A percentile compares a stretch with the other conserved stretches of the same genome.
phyloP scores from a whole-genome alignment of 2,113 vertebrate species.

The Charina bottae region DNA sequence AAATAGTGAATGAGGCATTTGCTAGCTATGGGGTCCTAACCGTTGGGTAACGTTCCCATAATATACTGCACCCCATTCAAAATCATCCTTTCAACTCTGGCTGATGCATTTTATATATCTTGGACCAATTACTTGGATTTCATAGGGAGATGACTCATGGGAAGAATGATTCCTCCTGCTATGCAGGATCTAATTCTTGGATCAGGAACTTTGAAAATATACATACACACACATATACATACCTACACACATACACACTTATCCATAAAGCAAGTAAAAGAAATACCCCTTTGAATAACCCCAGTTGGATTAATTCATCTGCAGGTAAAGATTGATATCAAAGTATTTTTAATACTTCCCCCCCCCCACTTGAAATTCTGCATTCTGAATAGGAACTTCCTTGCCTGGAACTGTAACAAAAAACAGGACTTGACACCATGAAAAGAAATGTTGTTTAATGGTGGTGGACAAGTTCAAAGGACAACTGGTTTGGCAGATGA shows the following conservation, averaged over 20 bases:
- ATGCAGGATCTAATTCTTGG: neutral
- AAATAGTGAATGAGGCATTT: neutral
- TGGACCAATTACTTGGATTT: neutral
- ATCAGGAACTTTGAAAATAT: neutral
- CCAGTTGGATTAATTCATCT: no score
- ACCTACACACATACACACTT: neutral
- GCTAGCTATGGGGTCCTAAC: neutral
- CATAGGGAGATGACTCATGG: no score
- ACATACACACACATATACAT: neutral
- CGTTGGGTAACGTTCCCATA: neutral
- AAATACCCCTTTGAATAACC: neutral
- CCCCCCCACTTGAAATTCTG: neutral
- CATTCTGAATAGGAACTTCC: slow-evolving; percentile 46
- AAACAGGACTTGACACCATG: neutral
- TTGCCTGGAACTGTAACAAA: neutral
- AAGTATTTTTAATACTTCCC: neutral
- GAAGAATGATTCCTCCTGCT: neutral
- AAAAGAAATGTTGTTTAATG: neutral
- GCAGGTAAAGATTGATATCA: slow-evolving; percentile 37
- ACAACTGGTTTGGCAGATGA: neutral
- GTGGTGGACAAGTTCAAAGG: neutral
- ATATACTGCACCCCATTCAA: neutral
- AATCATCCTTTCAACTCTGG: neutral
- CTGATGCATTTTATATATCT: neutral
- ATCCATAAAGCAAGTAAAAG: neutral